phyloP scores from a whole-genome alignment of 2,888 invertebrate species.

The Oegoconia quadripuncta region DNA sequence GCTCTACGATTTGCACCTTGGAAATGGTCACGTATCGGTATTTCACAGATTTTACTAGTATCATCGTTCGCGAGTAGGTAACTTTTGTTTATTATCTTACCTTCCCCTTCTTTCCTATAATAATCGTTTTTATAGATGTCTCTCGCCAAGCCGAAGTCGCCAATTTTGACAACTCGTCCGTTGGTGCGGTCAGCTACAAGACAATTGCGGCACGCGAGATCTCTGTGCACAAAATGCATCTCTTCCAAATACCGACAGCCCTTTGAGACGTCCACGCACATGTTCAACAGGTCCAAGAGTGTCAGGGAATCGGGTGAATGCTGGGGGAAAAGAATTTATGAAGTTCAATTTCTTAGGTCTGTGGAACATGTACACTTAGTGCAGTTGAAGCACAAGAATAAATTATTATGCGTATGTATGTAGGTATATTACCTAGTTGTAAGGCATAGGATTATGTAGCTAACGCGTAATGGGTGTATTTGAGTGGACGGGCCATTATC shows the following conservation, averaged over 20 bases:
- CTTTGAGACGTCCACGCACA: conserved; percentile 97
- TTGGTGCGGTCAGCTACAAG: conserved; percentile 87
- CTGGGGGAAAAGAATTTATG: conserved; percentile 43
- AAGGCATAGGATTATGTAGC: no score
- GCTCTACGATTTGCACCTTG: no score
- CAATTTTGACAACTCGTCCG: conserved; percentile 93
- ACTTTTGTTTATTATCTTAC: conserved; percentile 40
- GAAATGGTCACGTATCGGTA: no score
- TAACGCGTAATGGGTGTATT: no score
- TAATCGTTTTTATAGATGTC: conserved; percentile 99
- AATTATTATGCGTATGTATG: no score
- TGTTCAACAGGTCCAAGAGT: conserved; percentile 90
- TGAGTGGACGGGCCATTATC: no score
- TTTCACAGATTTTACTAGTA: no score
- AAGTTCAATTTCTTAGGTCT: no score
- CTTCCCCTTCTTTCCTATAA: conserved; percentile 95
- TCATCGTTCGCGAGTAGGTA: no score
- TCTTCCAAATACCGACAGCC: conserved; percentile 98
- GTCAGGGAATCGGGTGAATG: conserved; percentile 83
- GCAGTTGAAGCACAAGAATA: no score
- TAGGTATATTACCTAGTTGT: no score
- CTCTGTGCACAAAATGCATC: conserved; percentile 98
- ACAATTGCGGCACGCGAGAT: conserved; percentile 97
- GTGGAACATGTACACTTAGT: no score
- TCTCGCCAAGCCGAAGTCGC: conserved; percentile 97